Evolutionary conservation across 2,113 vertebrate species (phyloP).

Genomic region (Mungos mungo): DNA sequence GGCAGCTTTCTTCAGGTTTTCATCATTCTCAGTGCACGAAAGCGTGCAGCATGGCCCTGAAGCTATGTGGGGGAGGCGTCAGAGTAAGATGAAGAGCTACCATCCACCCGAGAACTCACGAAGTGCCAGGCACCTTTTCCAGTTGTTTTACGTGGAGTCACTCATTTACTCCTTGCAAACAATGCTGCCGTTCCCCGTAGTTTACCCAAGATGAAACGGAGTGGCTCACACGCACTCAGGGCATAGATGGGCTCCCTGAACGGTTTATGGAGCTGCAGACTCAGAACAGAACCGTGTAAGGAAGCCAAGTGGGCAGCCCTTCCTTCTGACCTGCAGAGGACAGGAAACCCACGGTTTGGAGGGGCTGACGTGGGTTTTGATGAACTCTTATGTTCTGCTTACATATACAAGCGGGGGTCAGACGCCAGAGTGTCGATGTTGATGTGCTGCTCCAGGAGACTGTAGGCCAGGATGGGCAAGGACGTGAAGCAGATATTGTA

Average conservation of each 20-base stretch:
- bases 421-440: slow-evolving; percentile 89
- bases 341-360: slow-evolving; percentile 10
- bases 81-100: not conserved
- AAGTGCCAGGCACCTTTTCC: not conserved
- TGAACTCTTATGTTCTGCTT: slow-evolving; percentile 70
- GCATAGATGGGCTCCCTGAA: not conserved
- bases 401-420: slow-evolving; percentile 88
- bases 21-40: not conserved
- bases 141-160: not conserved
- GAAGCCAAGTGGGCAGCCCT: not conserved
- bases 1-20: slow-evolving; percentile 28
- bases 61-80: not conserved
- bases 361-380: not conserved
- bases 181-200: not conserved
- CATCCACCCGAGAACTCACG: not conserved
- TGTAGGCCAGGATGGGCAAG: slow-evolving; percentile 97
- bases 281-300: not conserved
- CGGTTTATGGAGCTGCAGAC: slow-evolving; percentile 24
- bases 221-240: not conserved
- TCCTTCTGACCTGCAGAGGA: not conserved
- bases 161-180: not conserved
- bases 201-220: not conserved
- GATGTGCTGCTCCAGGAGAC: slow-evolving; percentile 97
- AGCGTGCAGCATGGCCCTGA: not conserved
- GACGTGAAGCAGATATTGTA: slow-evolving; percentile 99